Conservation (phyloP, 1,140 invertebrate species). For the Papilio helenus region DNA sequence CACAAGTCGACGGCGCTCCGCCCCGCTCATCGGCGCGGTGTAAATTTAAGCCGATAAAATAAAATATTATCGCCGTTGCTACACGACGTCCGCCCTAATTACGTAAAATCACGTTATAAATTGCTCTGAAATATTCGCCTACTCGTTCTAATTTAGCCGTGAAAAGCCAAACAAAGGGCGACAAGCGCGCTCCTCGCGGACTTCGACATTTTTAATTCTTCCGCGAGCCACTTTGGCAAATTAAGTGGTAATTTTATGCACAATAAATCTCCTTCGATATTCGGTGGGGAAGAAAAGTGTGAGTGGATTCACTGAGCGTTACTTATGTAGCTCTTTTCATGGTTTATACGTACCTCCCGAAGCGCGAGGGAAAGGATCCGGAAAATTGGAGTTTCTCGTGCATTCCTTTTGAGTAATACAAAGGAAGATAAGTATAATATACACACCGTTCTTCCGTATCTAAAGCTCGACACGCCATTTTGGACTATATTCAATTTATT, state of each 20-base stretch:
- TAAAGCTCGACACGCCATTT: neutral
- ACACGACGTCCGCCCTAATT: constrained; percentile 74
- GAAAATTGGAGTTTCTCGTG: constrained; percentile 47
- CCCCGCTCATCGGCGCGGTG: constrained; percentile 68
- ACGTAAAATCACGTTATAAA: constrained; percentile 76
- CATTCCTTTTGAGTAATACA: constrained; percentile 42
- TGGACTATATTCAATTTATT: neutral
- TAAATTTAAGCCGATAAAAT: constrained; percentile 81
- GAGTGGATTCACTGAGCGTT: constrained; percentile 44
- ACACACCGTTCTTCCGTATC: constrained; percentile 43
- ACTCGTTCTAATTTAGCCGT: constrained; percentile 66
- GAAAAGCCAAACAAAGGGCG: constrained; percentile 73
- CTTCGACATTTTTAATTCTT: constrained; percentile 72
- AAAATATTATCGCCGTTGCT: constrained; percentile 75
- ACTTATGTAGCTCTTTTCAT: constrained; percentile 44
- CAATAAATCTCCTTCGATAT: constrained; percentile 59
- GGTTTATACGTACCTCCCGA: constrained; percentile 30
- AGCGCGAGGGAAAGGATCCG: constrained; percentile 37
- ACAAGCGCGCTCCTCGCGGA: constrained; percentile 65
- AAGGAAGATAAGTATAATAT: constrained; percentile 46
- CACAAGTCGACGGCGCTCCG: constrained; percentile 70
- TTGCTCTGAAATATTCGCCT: constrained; percentile 72
- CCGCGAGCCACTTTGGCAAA: constrained; percentile 61
- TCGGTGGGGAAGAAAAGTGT: constrained; percentile 43
- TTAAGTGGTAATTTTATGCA: constrained; percentile 69